A percentile compares a stretch with the other conserved stretches of the same genome.
These are phyloP conservation scores for Brotula barbata DNA, from an alignment of 2,797 vertebrate species.

Conservation along the genomic window DNA sequence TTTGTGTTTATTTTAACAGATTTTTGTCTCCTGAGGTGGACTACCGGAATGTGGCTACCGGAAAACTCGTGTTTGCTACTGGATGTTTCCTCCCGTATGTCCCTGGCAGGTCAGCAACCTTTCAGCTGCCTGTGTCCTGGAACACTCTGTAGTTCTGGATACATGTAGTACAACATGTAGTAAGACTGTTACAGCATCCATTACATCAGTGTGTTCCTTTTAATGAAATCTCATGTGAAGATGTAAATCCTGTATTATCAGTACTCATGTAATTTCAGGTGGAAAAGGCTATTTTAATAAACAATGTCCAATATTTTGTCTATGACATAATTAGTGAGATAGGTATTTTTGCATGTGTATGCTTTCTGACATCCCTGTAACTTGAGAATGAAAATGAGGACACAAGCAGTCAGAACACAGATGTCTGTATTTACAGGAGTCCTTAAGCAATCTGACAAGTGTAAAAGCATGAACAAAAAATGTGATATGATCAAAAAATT, in stretches of 20 bases:
- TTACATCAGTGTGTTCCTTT: slow-evolving; percentile 30
- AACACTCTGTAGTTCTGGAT: slow-evolving; percentile 13
- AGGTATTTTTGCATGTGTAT: neutral
- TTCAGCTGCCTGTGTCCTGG: slow-evolving; percentile 4
- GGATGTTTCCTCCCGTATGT: slow-evolving; percentile 37
- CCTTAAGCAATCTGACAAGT: neutral
- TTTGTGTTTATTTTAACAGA: slow-evolving; percentile 82
- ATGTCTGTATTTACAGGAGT: slow-evolving; percentile 6
- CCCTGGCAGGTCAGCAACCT: slow-evolving; percentile 17
- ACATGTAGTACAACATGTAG: slow-evolving; percentile 15
- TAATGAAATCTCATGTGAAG: slow-evolving; percentile 61
- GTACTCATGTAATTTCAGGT: slow-evolving; percentile 61
- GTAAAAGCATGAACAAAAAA: too few species aligned
- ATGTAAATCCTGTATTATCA: slow-evolving; percentile 48
- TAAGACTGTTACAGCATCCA: slow-evolving; percentile 38
- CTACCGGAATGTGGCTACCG: slow-evolving; percentile 10
- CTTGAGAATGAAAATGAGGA: too few species aligned
- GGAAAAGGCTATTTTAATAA: slow-evolving; percentile 97
- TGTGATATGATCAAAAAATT: too few species aligned
- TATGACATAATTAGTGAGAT: slow-evolving; percentile 18
- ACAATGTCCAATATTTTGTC: slow-evolving; percentile 81
- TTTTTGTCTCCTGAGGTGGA: slow-evolving; percentile 73
- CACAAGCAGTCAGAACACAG: too few species aligned
- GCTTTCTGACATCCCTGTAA: neutral
- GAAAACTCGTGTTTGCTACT: slow-evolving; percentile 1